Evolutionary conservation across 92 coral and sea anemone genomes (phyloP), one percentile per base, ranked within the genome.

Genomic region (Umimayanthus kanabou): DNA sequence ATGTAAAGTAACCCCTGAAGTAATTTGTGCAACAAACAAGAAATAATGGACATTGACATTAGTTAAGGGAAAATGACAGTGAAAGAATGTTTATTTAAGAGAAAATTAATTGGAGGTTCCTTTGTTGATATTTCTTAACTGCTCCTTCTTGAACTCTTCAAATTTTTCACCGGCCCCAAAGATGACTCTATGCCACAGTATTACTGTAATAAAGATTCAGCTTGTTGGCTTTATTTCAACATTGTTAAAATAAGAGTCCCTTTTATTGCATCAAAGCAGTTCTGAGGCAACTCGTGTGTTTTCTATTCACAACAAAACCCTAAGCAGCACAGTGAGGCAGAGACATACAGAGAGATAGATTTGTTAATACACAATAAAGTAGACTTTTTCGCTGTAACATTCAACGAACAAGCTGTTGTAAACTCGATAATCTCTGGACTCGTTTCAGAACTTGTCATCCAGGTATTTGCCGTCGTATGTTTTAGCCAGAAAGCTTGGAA

Each of bases 401-500:
- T 61, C 26, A 61, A 23, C 2, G 5, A 61, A 22, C 22, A 61
- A 61, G 15, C 69, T 61, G 8, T 22, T 61, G 69, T 5, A 61
- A 61, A 6, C 26, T 61, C 26, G 69, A 61, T 15, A 80, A 29
- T 61, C 55, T 39, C 84, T 49, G n/a, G n/a, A 50, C 49, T 67
- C 67, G 30, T 58, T 42, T 9, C 77, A 95, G 98, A 90, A 79
- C n/a, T 78, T 93, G 67, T 93, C 98, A 15, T 89, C 90, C 57
- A 88, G 39, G 55, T 96, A 95, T 83, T 82, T 91, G 15, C 98
- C 97, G 9, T 93, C 97, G n/a, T 89, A 93, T 79, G 80, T 95
- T 13, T 85, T 95, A 73, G 95, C 98, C 72, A 96, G 91, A 82
- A 93, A 93, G 85, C 95, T 96, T 81, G 99, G 99, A 25, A 80